These are phyloP conservation scores for Microtus montanus DNA, from an alignment of 2,113 vertebrate species.

Conservation along the genomic window DNA sequence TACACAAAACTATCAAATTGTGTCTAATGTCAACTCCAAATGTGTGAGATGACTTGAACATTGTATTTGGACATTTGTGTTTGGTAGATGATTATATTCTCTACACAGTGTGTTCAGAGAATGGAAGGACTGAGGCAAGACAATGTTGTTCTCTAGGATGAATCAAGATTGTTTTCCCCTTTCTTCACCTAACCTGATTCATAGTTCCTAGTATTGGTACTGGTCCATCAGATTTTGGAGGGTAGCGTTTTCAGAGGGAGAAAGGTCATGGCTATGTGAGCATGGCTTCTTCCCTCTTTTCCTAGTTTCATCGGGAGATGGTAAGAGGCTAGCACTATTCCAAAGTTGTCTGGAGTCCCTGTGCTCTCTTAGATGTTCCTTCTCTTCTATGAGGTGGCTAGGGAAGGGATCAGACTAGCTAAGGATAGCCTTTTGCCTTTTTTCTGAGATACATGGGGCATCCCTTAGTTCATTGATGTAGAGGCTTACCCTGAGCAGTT, in stretches of 20 bases:
- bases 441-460: not conserved
- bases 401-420: not conserved
- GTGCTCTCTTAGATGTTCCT: not conserved
- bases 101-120: not conserved
- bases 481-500: not conserved
- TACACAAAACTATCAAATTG: conserved; percentile 3
- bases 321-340: not conserved
- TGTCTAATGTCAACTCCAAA: not conserved
- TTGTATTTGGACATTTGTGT: not conserved
- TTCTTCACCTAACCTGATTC: not conserved
- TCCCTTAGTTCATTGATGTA: not conserved
- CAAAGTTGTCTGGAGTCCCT: not conserved
- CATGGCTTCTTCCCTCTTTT: not conserved
- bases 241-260: not conserved
- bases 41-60: not conserved
- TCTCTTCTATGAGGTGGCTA: not conserved
- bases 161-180: not conserved
- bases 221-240: not conserved
- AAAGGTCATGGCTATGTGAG: not conserved
- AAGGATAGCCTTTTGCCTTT: not conserved
- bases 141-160: not conserved
- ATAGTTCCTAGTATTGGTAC: not conserved
- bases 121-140: not conserved
- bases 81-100: not conserved
- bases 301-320: not conserved